Base-by-base conservation (phyloP, 2,797 vertebrate species). In the Coregonus ussuriensis region DNA sequence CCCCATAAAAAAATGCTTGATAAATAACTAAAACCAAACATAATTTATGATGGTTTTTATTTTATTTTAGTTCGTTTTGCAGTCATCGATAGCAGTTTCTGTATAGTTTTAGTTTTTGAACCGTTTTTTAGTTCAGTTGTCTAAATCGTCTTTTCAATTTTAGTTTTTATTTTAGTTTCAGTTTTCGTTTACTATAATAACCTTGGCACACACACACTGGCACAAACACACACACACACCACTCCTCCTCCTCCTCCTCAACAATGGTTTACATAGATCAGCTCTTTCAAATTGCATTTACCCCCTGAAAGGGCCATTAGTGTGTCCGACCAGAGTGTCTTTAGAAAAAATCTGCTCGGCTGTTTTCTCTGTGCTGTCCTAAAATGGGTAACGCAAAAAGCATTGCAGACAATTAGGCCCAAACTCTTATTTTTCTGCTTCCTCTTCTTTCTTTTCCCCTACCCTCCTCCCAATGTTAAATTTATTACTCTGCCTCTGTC, bases 201-300 rank as follows among this genome's bases (percentile, higher is more conserved):
- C 41, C 41, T 13, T 47, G 41, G 41, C 56, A 9, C 56, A 62
- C 56, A 59, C 56, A 56, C 14, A 56, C 56, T 1, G 6, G 14
- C 66, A 15, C 33, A 68, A 6, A 16, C 11, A 33, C 4, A 3
- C 31, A 35, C 67, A 7, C 67, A 35, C 67, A 6, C 14, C 1
- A 4, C 71, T 25, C 52, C 47, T 13, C 70, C 53, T 6, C 72
- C 71, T 68, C 56, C 95, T 94, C 94, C 94, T 93, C 95, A 92
- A 95, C 95, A 95, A 95, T 95, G 95, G 93, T 95, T 95, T 94
- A 94, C 93, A 95, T 96, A 96, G 96, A 97, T 96, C 95, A 95
- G 94, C 94, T 95, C 95, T 96, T 97, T 96, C 95, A 96, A 96
- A 96, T 96, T 96, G 94, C 95, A 96, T 97, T 97, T 96, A 95